phyloP scores from a whole-genome alignment of 2,888 invertebrate species.

The Drosophila gaucha region DNA sequence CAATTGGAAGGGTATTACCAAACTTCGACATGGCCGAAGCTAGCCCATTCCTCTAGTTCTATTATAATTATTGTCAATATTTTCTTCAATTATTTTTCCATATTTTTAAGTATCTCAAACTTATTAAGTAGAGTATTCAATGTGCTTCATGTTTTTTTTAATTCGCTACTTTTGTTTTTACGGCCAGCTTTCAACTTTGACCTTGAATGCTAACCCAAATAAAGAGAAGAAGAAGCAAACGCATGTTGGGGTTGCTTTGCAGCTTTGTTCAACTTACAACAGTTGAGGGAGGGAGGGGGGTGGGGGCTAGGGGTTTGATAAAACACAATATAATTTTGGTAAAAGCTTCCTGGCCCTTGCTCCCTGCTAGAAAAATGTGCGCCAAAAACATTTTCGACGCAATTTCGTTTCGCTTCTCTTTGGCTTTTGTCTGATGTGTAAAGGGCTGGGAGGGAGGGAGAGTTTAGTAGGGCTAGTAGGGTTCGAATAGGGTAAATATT shows the following conservation, averaged over 20 bases:
- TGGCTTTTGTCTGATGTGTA: slow-evolving; percentile 24
- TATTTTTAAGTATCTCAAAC: too few relatives aligned
- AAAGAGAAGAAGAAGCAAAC: slow-evolving; percentile 23
- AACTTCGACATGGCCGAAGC: too few relatives aligned
- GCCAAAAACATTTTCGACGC: slow-evolving; percentile 65
- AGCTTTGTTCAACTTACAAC: slow-evolving; percentile 23
- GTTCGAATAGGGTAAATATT: slow-evolving; percentile 38
- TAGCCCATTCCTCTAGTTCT: too few relatives aligned
- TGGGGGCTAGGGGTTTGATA: neutral
- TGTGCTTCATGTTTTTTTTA: accelerated
- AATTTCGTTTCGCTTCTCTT: slow-evolving; percentile 51
- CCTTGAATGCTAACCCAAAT: slow-evolving; percentile 65
- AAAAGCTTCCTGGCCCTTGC: slow-evolving; percentile 39
- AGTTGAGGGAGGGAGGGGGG: neutral
- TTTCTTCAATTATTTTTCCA: too few relatives aligned
- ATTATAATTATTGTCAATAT: neutral
- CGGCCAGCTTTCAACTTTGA: slow-evolving; percentile 64
- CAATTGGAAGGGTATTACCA: too few relatives aligned
- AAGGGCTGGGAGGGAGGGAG: neutral
- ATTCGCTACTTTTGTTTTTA: slow-evolving; percentile 53
- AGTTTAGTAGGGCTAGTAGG: too few relatives aligned
- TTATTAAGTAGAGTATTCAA: slow-evolving; percentile 21
- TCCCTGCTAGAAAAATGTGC: slow-evolving; percentile 24
- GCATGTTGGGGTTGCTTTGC: slow-evolving; percentile 16
- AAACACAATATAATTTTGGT: slow-evolving; percentile 55